Evolutionary conservation across 1,140 invertebrate species (phyloP).

Genomic region (Caenorhabditis latens): DNA sequence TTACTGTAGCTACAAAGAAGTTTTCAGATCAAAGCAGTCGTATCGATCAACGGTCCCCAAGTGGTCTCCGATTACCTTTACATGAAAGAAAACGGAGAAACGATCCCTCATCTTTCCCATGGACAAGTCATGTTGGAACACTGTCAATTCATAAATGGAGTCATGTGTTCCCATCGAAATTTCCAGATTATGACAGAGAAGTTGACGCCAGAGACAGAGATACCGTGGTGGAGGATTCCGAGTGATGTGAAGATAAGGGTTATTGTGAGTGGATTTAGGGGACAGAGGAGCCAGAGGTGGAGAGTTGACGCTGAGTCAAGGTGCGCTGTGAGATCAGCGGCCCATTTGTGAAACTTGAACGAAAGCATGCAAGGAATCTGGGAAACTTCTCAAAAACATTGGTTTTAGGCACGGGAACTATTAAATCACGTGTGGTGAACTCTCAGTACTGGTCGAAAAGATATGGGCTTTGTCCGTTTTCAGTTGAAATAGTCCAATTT

Average conservation of each 20-base stretch:
- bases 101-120: conserved; percentile 49
- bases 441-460: no score
- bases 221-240: conserved; percentile 40
- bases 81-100: conserved; percentile 53
- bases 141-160: conserved; percentile 67
- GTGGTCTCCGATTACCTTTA: not conserved
- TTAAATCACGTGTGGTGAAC: no score
- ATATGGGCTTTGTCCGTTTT: no score
- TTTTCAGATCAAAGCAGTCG: conserved; percentile 59
- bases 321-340: no score
- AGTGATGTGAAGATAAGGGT: conserved; percentile 30
- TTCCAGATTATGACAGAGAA: conserved; percentile 8
- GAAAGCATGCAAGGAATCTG: no score
- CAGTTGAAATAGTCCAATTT: no score
- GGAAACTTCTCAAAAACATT: no score
- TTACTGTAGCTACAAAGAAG: not conserved
- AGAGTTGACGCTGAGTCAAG: no score
- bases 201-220: conserved; percentile 35
- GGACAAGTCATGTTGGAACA: conserved; percentile 41
- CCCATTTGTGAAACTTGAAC: no score
- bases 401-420: no score
- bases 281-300: no score
- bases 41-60: conserved; percentile 60
- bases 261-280: conserved; percentile 15
- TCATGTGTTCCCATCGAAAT: conserved; percentile 22